phyloP scores from a whole-genome alignment of 2,113 vertebrate genomes.

The Pristiophorus japonicus region DNA sequence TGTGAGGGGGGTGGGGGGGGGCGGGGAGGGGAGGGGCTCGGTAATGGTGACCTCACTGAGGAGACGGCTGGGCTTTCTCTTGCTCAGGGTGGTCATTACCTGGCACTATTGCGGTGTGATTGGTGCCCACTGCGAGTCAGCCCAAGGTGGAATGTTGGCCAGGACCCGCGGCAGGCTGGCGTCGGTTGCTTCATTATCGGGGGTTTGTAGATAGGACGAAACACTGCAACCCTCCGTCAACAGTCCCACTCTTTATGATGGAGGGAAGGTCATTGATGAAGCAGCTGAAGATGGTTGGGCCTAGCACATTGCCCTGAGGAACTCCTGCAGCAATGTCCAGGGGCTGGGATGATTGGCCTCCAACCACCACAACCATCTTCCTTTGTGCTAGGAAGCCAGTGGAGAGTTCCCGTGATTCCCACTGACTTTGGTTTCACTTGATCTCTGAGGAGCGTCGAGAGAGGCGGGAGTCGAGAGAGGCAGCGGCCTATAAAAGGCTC shows the following conservation, averaged over 20 bases:
- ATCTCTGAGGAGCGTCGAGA: too few species aligned
- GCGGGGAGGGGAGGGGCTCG: too few species aligned
- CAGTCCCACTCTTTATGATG: background rate
- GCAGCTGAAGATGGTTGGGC: background rate
- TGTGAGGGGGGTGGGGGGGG: too few species aligned
- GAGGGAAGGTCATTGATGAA: background rate
- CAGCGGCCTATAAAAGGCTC: too few species aligned
- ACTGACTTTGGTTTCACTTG: background rate
- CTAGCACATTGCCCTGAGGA: background rate
- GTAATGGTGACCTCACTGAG: background rate
- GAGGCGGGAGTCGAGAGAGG: too few species aligned
- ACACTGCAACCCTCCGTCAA: background rate
- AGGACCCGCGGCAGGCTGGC: background rate
- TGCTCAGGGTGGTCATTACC: background rate
- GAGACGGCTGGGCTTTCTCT: background rate
- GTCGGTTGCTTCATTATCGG: background rate
- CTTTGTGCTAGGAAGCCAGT: too few species aligned
- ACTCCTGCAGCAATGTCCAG: background rate
- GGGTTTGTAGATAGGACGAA: background rate
- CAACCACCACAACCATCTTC: background rate
- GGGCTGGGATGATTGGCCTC: background rate
- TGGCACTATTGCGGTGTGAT: background rate
- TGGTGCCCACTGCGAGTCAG: background rate
- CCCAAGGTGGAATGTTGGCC: background rate
- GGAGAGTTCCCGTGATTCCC: background rate